Evolutionary conservation across 2,888 invertebrate genomes (phyloP).

Genomic region (Pachycephus smyrnensis): DNA sequence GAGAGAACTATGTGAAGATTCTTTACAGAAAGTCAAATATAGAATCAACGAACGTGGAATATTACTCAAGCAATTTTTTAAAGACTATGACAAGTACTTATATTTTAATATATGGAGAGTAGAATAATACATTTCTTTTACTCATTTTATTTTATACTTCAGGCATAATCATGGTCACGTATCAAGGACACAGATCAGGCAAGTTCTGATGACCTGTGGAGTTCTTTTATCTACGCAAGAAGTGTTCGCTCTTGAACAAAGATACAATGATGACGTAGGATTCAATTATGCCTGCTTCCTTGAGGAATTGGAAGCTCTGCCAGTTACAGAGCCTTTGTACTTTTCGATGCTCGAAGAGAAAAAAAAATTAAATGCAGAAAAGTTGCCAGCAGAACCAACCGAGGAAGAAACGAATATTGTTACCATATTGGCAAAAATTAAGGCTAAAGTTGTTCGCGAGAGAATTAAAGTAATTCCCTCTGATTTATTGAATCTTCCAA

Average conservation of each 20-base stretch:
- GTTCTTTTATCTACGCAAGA: conserved; percentile 77
- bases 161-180: conserved; percentile 82
- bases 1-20: conserved; percentile 69
- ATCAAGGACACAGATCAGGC: conserved; percentile 76
- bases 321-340: conserved; percentile 64
- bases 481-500: background rate
- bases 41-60: conserved; percentile 74
- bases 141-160: conserved; percentile 27
- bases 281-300: conserved; percentile 81
- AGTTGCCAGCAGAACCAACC: conserved; percentile 47
- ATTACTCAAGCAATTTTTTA: conserved; percentile 76
- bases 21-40: conserved; percentile 74
- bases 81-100: conserved; percentile 76
- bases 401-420: conserved; percentile 75
- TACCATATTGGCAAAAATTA: conserved; percentile 79
- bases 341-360: conserved; percentile 61
- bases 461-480: conserved; percentile 66
- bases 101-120: background rate
- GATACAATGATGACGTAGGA: conserved; percentile 80
- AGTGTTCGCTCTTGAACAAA: conserved; percentile 75
- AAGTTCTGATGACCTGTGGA: conserved; percentile 76
- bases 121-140: background rate
- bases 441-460: conserved; percentile 78
- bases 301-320: conserved; percentile 72
- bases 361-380: conserved; percentile 61